These are phyloP conservation scores for Percopsis transmontana DNA, from an alignment of 2,113 vertebrate species.

Conservation along the genomic window DNA sequence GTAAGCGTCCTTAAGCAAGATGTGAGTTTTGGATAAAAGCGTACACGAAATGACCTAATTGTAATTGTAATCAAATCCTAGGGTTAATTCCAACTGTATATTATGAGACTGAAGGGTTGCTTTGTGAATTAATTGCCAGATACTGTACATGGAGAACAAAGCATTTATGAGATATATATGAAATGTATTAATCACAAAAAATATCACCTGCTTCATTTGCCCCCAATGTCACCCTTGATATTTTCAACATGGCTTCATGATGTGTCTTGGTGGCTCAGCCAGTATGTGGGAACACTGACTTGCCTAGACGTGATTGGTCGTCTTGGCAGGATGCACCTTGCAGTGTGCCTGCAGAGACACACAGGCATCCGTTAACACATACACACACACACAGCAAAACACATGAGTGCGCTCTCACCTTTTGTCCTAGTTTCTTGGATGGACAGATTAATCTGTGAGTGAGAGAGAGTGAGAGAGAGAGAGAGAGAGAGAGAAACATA, in stretches of 20 bases:
- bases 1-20: too few species aligned
- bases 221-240: background rate
- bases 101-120: too few species aligned
- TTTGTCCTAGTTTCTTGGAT: conserved; percentile 25
- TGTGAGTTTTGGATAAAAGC: too few species aligned
- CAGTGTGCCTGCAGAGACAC: conserved; percentile 13
- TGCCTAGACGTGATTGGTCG: conserved; percentile 18
- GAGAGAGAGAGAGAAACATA: too few species aligned
- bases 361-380: conserved; percentile 24
- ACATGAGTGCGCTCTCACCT: conserved; percentile 26
- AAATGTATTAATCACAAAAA: too few species aligned
- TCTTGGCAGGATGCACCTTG: conserved; percentile 19
- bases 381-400: conserved; percentile 12
- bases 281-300: conserved; percentile 1
- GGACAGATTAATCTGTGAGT: conserved; percentile 22
- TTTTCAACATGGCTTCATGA: background rate
- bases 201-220: background rate
- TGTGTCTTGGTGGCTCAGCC: conserved; percentile 3
- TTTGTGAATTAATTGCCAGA: too few species aligned
- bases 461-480: too few species aligned
- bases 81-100: too few species aligned
- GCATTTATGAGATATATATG: too few species aligned
- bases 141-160: too few species aligned
- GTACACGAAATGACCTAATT: too few species aligned
- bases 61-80: too few species aligned